phyloP scores from a whole-genome alignment of 2,888 invertebrate species.

The Drosophila setosimentum region DNA sequence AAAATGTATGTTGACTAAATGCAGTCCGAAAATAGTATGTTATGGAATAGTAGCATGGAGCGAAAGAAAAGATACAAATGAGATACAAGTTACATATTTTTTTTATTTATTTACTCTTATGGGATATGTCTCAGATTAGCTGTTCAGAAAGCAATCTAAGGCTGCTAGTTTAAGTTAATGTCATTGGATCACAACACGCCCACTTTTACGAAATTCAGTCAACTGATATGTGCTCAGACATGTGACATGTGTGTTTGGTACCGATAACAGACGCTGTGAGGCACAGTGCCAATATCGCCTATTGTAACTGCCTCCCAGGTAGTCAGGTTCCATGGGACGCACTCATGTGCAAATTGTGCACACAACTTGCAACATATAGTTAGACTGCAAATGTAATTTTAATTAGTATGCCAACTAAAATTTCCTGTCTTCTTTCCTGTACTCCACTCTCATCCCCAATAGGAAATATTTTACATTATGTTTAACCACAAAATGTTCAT shows the following conservation, averaged over 20 bases:
- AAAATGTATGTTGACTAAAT: too few relatives aligned
- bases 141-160: background rate
- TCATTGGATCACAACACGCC: slow-evolving; percentile 8
- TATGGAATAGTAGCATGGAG: too few relatives aligned
- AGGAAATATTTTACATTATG: slow-evolving; percentile 42
- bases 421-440: slow-evolving; percentile 18
- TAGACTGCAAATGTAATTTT: slow-evolving; percentile 63
- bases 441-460: background rate
- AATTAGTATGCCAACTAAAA: slow-evolving; percentile 61
- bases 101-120: background rate
- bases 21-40: too few relatives aligned
- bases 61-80: too few relatives aligned
- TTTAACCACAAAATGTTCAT: slow-evolving; percentile 65
- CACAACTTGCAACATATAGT: slow-evolving; percentile 36
- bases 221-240: slow-evolving; percentile 29
- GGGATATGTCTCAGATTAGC: background rate
- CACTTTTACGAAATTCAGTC: background rate
- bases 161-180: slow-evolving; percentile 10
- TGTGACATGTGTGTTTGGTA: slow-evolving; percentile 19
- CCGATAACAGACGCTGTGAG: slow-evolving; percentile 25
- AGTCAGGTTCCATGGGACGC: slow-evolving; percentile 2
- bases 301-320: slow-evolving; percentile 18
- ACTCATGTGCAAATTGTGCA: slow-evolving; percentile 38
- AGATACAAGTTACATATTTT: background rate
- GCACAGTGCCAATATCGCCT: slow-evolving; percentile 12